Base-by-base conservation (phyloP, 2,113 vertebrate genomes). In the Pseudolaguvia tuberculata region DNA sequence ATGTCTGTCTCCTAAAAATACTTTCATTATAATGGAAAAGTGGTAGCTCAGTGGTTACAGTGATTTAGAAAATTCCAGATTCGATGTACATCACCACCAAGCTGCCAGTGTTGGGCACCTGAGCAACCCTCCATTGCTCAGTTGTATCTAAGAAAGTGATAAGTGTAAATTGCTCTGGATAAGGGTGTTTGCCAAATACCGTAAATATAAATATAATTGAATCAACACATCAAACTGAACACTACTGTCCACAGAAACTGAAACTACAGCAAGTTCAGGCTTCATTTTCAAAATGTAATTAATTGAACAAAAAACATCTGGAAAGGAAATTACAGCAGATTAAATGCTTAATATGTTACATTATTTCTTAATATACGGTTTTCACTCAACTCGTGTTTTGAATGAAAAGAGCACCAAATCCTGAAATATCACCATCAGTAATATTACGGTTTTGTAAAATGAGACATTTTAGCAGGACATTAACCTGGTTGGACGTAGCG, bases 381-480 rank as follows among this genome's bases (percentile, higher is more conserved):
- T 12, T 13, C 13, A 42, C 35, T 62, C 11, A 53, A 50, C 15
- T 42, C n/a, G 48, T 47, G 27, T 39, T 48, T 47, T n/a, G n/a
- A n/a, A n/a, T n/a, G n/a, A n/a, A n/a, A n/a, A 59, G 42, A n/a
- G 48, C 42, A 47, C 62, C 14, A 10, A 14, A 6, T 13, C 62
- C 23, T 48, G 1, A 4, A 20, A 15, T 48, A 48, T 27, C 50
- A 39, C 9, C 21, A 59, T n/a, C 42, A 48, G 31, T 59, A 59
- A 72, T 31, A 31, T 56, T 31, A 70, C 18, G 18, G 21, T 42
- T 48, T 59, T n/a, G 25, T 59, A 72, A 72, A 72, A 72, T 59
- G 17, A 58, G 39, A 57, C 25, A 57, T 57, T 57, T 57, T 71
- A 57, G 58, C 70, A 72, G 14, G 25, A 27, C 23, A 58, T 58